These are phyloP conservation scores for Patella caerulea DNA, from an alignment of 2,888 invertebrate genomes.

Conservation along the genomic window DNA sequence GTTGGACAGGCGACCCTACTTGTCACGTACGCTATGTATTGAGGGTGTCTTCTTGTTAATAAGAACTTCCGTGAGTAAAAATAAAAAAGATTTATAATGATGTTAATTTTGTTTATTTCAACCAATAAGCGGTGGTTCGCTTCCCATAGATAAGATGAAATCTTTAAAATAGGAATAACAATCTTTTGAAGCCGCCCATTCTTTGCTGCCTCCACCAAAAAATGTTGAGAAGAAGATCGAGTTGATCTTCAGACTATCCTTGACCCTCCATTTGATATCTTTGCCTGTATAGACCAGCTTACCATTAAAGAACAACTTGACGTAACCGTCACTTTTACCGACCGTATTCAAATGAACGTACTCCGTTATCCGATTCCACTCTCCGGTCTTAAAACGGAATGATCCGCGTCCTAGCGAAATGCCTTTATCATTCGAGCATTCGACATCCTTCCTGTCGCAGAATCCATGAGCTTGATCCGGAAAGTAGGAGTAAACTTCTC, in stretches of 20 bases:
- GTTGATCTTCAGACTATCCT: slow-evolving; percentile 40
- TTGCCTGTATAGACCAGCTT: slow-evolving; percentile 31
- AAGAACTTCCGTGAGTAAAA: no score
- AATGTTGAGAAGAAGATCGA: slow-evolving; percentile 57
- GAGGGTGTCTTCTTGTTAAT: no score
- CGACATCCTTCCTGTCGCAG: slow-evolving; percentile 25
- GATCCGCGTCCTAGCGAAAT: slow-evolving; percentile 35
- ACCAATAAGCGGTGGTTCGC: background rate
- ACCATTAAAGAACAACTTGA: slow-evolving; percentile 45
- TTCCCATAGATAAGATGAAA: slow-evolving; percentile 33
- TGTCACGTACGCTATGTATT: no score
- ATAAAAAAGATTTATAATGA: no score
- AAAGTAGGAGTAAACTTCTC: slow-evolving; percentile 50
- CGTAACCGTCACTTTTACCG: slow-evolving; percentile 41
- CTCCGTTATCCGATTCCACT: slow-evolving; percentile 49
- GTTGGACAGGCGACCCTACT: no score
- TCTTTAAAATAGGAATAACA: slow-evolving; percentile 54
- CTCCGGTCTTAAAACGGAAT: slow-evolving; percentile 31
- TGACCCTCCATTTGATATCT: slow-evolving; percentile 42
- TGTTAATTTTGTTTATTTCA: no score
- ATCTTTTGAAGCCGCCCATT: slow-evolving; percentile 45
- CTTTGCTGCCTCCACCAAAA: slow-evolving; percentile 47
- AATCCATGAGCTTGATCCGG: slow-evolving; percentile 13
- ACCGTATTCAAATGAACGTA: slow-evolving; percentile 48
- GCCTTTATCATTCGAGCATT: slow-evolving; percentile 20